A percentile compares a stretch with the other conserved stretches of the same genome.
phyloP scores from a whole-genome alignment of 2,888 invertebrate species.

The Ctenicera cuprea region DNA sequence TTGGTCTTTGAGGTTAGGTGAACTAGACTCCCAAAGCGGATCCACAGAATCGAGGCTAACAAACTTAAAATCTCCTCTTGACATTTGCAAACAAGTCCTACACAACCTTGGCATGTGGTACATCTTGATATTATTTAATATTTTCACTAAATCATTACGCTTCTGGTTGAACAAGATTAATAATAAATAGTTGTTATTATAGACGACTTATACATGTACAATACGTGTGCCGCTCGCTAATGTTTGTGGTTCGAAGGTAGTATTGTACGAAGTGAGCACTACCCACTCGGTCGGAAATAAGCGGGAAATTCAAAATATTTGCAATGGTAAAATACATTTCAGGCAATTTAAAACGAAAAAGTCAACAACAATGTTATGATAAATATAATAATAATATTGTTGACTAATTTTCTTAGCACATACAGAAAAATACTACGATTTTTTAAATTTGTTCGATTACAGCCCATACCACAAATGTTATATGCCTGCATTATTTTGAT shows the following conservation, averaged over 20 bases:
- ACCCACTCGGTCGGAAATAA: not conserved
- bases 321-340: no score
- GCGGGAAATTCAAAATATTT: slow-evolving; percentile 3
- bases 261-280: slow-evolving; percentile 1
- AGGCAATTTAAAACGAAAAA: no score
- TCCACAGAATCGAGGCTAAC: slow-evolving; percentile 48
- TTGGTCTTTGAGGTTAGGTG: slow-evolving; percentile 52
- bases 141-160: slow-evolving; percentile 34
- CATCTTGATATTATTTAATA: slow-evolving; percentile 40
- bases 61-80: slow-evolving; percentile 51
- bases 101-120: slow-evolving; percentile 50
- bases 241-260: not conserved
- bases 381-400: no score
- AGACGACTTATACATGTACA: slow-evolving; percentile 8
- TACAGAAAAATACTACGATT: no score
- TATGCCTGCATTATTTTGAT: no score
- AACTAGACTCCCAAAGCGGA: slow-evolving; percentile 51
- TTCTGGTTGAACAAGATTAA: slow-evolving; percentile 13
- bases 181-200: slow-evolving; percentile 39
- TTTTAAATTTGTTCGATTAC: no score
- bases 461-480: no score
- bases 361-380: no score
- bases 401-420: no score
- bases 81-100: slow-evolving; percentile 51
- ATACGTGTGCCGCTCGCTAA: slow-evolving; percentile 29